A percentile compares a stretch with the other conserved stretches of the same genome.
These are phyloP conservation scores for Polypedilum vanderplanki DNA, from an alignment of 1,140 invertebrate genomes.

Conservation along the genomic window DNA sequence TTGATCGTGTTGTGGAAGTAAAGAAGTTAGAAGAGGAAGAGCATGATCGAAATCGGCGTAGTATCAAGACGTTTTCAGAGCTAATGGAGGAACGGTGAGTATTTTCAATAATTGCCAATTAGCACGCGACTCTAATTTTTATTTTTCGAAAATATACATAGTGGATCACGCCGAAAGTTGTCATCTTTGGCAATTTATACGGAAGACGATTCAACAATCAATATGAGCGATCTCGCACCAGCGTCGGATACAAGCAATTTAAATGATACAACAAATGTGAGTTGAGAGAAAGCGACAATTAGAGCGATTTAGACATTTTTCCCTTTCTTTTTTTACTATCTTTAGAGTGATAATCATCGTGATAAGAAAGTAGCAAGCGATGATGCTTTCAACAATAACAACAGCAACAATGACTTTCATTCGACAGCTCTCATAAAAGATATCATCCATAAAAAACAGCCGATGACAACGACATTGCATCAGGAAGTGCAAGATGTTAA, in stretches of 20 bases:
- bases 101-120: slow-evolving; percentile 20
- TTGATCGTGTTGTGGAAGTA: slow-evolving; percentile 80
- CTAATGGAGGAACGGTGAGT: slow-evolving; percentile 83
- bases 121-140: slow-evolving; percentile 15
- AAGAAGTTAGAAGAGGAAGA: slow-evolving; percentile 76
- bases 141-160: slow-evolving; percentile 34
- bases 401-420: not conserved
- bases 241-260: not conserved
- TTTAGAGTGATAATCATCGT: slow-evolving; percentile 21
- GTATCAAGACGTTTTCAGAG: slow-evolving; percentile 88
- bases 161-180: slow-evolving; percentile 50
- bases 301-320: not conserved
- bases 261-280: slow-evolving; percentile 21
- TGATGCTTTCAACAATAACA: slow-evolving; percentile 22
- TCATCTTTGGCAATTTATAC: slow-evolving; percentile 58
- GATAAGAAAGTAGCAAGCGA: slow-evolving; percentile 9
- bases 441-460: not conserved
- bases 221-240: slow-evolving; percentile 64
- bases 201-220: slow-evolving; percentile 67
- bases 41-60: slow-evolving; percentile 59
- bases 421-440: slow-evolving; percentile 24
- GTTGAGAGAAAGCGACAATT: not conserved
- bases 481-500: not conserved
- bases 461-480: not conserved
- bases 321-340: not conserved